phyloP scores from a whole-genome alignment of 2,888 invertebrate genomes.

The Spicauda simplicius region DNA sequence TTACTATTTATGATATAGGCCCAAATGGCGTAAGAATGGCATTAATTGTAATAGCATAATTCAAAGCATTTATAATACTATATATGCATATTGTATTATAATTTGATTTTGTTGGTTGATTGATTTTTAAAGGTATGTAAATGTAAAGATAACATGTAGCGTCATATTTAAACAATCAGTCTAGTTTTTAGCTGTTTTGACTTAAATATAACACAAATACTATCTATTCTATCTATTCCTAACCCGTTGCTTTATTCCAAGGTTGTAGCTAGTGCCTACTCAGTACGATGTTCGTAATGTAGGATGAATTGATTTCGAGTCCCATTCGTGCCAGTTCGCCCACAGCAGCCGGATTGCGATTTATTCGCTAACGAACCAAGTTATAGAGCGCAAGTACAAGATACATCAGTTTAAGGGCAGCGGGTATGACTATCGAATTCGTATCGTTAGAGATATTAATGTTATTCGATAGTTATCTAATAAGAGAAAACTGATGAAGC shows the following conservation, averaged over 20 bases:
- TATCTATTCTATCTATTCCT: not conserved
- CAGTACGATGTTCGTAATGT: conserved; percentile 17
- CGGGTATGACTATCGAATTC: conserved; percentile 8
- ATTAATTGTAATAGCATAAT: too few species aligned
- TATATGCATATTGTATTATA: too few species aligned
- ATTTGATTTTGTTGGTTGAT: too few species aligned
- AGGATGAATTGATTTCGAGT: conserved; percentile 29
- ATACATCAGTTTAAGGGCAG: conserved; percentile 8
- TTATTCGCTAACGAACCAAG: conserved; percentile 32
- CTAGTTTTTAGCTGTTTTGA: too few species aligned
- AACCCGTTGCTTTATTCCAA: conserved; percentile 12
- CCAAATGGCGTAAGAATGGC: too few species aligned
- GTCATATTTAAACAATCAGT: too few species aligned
- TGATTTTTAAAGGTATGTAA: too few species aligned
- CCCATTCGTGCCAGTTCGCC: conserved; percentile 40
- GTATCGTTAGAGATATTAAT: conserved; percentile 2
- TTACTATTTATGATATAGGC: too few species aligned
- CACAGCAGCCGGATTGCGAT: conserved; percentile 38
- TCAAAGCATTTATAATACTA: too few species aligned
- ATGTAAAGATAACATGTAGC: too few species aligned
- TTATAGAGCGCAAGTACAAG: conserved; percentile 10
- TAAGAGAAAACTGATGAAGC: not conserved
- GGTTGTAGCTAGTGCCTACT: conserved; percentile 15
- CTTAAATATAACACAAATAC: too few species aligned
- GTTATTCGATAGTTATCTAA: not conserved